phyloP scores from a whole-genome alignment of 2,888 invertebrate species.

The Icerya purchasi region DNA sequence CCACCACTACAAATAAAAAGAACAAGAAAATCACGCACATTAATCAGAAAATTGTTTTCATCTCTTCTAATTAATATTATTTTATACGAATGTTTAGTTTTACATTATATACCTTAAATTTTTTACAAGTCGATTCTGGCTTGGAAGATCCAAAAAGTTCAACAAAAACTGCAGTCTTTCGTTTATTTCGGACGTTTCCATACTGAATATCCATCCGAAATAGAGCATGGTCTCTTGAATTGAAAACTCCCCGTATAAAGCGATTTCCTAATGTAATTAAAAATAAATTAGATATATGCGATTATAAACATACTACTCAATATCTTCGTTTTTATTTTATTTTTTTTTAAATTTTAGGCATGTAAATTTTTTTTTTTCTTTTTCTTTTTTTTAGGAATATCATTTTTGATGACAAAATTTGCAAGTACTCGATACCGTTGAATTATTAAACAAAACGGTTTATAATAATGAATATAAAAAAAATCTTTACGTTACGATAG shows the following conservation, averaged over 20 bases:
- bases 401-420: background rate
- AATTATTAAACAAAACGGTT: too few relatives aligned
- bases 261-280: too few relatives aligned
- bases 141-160: constrained; percentile 75
- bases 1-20: constrained; percentile 42
- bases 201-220: constrained; percentile 88
- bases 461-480: too few relatives aligned
- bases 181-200: constrained; percentile 58
- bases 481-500: too few relatives aligned
- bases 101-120: constrained; percentile 37
- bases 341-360: too few relatives aligned
- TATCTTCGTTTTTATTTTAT: too few relatives aligned
- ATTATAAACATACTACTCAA: too few relatives aligned
- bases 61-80: too few relatives aligned
- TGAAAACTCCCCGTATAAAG: constrained; percentile 75
- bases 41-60: too few relatives aligned
- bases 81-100: too few relatives aligned
- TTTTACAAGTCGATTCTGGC: constrained; percentile 56
- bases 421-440: too few relatives aligned
- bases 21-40: background rate
- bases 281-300: too few relatives aligned
- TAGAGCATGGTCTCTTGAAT: constrained; percentile 90
- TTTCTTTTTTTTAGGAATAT: background rate
- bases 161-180: constrained; percentile 65
- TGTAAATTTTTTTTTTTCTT: background rate